phyloP scores from a whole-genome alignment of 2,113 vertebrate genomes.

The Falcunculus frontatus region DNA sequence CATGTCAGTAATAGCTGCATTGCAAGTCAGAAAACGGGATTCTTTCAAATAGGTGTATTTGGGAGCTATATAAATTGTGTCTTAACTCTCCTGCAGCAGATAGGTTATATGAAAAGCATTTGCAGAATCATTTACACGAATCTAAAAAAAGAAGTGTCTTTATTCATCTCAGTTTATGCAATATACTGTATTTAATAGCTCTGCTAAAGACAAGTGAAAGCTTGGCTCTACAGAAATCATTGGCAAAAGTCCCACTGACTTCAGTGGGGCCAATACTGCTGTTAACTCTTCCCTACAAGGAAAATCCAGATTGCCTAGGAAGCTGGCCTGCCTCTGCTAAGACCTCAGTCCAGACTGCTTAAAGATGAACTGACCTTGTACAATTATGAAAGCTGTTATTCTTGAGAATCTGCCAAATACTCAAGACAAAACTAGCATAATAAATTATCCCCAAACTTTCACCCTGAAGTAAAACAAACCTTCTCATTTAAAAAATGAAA shows the following conservation, averaged over 20 bases:
- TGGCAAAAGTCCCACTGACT: conserved; percentile 30
- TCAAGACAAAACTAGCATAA: conserved; percentile 8
- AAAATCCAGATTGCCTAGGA: not conserved
- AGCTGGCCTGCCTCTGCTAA: not conserved
- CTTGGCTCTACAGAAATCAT: not conserved
- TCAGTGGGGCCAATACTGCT: not conserved
- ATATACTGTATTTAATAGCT: not conserved
- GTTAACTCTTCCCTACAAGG: conserved; percentile 25
- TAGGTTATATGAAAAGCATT: not conserved
- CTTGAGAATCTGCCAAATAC: conserved; percentile 25
- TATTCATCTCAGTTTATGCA: not conserved
- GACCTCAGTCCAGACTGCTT: not conserved
- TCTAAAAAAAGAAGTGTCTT: not conserved
- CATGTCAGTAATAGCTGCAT: not conserved
- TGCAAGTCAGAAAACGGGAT: not conserved
- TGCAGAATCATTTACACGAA: not conserved
- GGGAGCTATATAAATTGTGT: not conserved
- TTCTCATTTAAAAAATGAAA: not conserved
- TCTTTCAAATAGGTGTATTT: not conserved
- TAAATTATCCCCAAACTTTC: not conserved
- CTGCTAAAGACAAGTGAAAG: not conserved
- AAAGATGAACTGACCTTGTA: not conserved
- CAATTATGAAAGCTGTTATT: not conserved
- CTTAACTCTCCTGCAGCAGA: not conserved
- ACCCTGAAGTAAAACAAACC: not conserved